Evolutionary conservation across 1,140 invertebrate species (phyloP), one percentile per base, ranked within the genome.

Genomic region (Daktulosphaira vitifoliae): DNA sequence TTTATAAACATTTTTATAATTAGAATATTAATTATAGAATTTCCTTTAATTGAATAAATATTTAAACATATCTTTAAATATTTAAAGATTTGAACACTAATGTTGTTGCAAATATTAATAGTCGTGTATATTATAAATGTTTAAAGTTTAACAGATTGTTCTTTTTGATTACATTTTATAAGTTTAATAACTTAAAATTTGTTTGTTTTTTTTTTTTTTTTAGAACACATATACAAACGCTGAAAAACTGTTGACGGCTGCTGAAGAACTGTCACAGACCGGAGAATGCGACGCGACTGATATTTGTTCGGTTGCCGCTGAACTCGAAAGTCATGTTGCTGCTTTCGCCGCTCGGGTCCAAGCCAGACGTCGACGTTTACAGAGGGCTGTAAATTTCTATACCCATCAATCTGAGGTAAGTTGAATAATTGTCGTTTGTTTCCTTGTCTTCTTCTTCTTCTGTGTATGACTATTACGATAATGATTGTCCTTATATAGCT

Each of bases 181-280:
- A n/a, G n/a, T n/a, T n/a, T n/a, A n/a, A n/a, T n/a, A n/a, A n/a
- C n/a, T n/a, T n/a, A n/a, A n/a, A n/a, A n/a, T n/a, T n/a, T n/a
- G n/a, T n/a, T n/a, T n/a, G n/a, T 46, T 46, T 29, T 53, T 54
- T 51, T 67, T 38, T 67, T 16, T 70, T 66, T 78, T 81, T 22
- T 79, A 98, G 87, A 98, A 98, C 73, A 99, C 96, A 0, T 97
- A 98, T 72, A 96, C 92, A 23, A 99, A 99, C 78, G 95, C 96
- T 1, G 93, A 98, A 71, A 98, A 99, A 76, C 78, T 99, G 18
- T 77, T 98, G 22, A 87, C 90, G 0, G 95, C 95, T 1, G 95
- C 95, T 0, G 92, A 97, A 71, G 95, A 98, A 74, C 76, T 98
- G 66, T 94, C 94, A 1, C 86, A 92, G 52, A 96, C 93, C 0